A percentile compares a stretch with the other conserved stretches of the same genome.
Conservation (phyloP, 2,888 invertebrate genomes). For the Acanthosepion pharaonis region DNA sequence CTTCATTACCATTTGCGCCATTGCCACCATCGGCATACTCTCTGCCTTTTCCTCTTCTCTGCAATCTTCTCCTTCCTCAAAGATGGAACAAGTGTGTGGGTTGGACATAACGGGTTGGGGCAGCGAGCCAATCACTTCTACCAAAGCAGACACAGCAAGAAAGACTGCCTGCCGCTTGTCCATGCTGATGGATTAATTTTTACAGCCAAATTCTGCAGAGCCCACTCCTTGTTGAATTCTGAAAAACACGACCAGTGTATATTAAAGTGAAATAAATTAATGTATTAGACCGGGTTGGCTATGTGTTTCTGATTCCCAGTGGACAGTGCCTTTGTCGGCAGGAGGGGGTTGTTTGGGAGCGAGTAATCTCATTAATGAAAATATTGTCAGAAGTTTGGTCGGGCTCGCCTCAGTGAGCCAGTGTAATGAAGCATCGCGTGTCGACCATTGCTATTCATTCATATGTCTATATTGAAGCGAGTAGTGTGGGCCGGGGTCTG, state of each 20-base stretch:
- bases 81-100: slow-evolving; percentile 1
- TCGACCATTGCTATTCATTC: slow-evolving; percentile 6
- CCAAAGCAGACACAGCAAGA: slow-evolving; percentile 8
- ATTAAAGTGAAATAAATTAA: slow-evolving; percentile 45
- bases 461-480: slow-evolving; percentile 41
- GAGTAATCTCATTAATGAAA: slow-evolving; percentile 45
- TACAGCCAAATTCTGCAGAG: slow-evolving; percentile 23
- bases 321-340: slow-evolving; percentile 24
- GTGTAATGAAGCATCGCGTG: slow-evolving; percentile 41
- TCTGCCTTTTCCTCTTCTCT: background rate
- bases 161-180: slow-evolving; percentile 13
- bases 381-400: slow-evolving; percentile 40
- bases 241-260: slow-evolving; percentile 39
- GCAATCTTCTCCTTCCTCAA: background rate
- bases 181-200: slow-evolving; percentile 41
- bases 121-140: background rate
- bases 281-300: slow-evolving; percentile 42
- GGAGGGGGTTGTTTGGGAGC: background rate
- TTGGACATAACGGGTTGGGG: background rate
- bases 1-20: background rate
- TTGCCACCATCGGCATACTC: background rate
- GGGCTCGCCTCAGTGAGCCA: slow-evolving; percentile 23
- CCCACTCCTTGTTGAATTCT: slow-evolving; percentile 36
- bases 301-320: slow-evolving; percentile 36
- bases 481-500: background rate